These are phyloP conservation scores for Eupithecia abbreviata DNA, from an alignment of 2,888 invertebrate genomes.

Conservation along the genomic window DNA sequence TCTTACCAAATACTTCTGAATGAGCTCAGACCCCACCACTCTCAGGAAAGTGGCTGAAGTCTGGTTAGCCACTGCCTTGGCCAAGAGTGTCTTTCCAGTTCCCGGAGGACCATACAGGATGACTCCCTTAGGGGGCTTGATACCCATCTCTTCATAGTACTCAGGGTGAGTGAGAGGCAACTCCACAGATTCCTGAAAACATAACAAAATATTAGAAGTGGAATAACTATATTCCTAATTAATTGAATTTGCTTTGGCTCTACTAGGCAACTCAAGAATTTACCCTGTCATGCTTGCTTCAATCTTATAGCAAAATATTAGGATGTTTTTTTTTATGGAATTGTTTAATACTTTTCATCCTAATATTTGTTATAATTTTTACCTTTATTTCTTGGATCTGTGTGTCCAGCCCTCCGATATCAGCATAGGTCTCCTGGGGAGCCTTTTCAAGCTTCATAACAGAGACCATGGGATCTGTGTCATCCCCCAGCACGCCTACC, in stretches of 20 bases:
- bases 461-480: conserved; percentile 99
- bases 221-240: not conserved
- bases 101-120: conserved; percentile 99
- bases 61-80: conserved; percentile 99
- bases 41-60: conserved; percentile 99
- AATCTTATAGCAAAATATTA: not conserved
- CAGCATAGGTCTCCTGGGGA: conserved; percentile 99
- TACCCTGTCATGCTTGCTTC: not conserved
- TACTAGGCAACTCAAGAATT: not conserved
- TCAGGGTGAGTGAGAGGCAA: conserved; percentile 99
- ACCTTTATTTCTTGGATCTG: conserved; percentile 91
- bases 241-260: not conserved
- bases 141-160: conserved; percentile 99
- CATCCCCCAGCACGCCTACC: conserved; percentile 99
- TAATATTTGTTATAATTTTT: conserved; percentile 13
- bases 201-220: not conserved
- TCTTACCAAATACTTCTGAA: conserved; percentile 96
- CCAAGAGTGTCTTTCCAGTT: conserved; percentile 98
- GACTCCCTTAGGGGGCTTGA: conserved; percentile 99
- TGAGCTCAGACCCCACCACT: conserved; percentile 99
- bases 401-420: conserved; percentile 98
- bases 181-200: conserved; percentile 94
- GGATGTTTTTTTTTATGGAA: not conserved
- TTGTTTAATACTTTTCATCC: not conserved
- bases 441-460: conserved; percentile 99